Conservation (phyloP, 2,113 vertebrate species). For the Orthonyx spaldingii region DNA sequence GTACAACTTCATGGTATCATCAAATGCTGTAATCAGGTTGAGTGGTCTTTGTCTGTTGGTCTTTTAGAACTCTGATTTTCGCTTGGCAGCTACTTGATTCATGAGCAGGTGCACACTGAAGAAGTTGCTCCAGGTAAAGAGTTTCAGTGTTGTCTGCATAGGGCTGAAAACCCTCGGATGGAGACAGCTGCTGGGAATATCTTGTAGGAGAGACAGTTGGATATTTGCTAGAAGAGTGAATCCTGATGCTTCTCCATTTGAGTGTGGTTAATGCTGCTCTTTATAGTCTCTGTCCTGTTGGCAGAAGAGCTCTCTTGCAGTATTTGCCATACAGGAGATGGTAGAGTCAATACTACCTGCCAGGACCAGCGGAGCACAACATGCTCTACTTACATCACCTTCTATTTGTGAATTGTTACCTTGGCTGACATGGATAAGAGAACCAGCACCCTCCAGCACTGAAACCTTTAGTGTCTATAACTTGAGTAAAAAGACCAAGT, state of each 20-base stretch:
- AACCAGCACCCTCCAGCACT: not conserved
- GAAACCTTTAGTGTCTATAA: not conserved
- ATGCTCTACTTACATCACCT: slow-evolving; percentile 36
- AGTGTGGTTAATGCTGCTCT: not conserved
- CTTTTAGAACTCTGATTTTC: not conserved
- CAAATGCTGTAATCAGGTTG: not conserved
- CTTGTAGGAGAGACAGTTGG: not conserved
- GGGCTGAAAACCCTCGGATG: not conserved
- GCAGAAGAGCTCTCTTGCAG: not conserved
- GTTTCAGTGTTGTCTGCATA: not conserved
- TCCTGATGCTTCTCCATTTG: not conserved
- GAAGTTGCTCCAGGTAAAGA: not conserved
- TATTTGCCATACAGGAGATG: not conserved
- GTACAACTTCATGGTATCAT: not conserved
- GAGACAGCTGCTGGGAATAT: not conserved
- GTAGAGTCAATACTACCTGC: slow-evolving; percentile 4
- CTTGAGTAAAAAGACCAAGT: not conserved
- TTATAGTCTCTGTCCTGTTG: not conserved
- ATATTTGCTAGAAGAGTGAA: not conserved
- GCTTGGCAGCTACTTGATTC: not conserved
- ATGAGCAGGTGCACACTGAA: not conserved
- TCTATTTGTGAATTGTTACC: slow-evolving; percentile 51
- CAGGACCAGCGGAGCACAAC: slow-evolving; percentile 20
- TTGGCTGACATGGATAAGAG: slow-evolving; percentile 17
- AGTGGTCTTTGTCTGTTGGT: not conserved